Evolutionary conservation across 2,113 vertebrate species (phyloP).

Genomic region (Tapirus terrestris): DNA sequence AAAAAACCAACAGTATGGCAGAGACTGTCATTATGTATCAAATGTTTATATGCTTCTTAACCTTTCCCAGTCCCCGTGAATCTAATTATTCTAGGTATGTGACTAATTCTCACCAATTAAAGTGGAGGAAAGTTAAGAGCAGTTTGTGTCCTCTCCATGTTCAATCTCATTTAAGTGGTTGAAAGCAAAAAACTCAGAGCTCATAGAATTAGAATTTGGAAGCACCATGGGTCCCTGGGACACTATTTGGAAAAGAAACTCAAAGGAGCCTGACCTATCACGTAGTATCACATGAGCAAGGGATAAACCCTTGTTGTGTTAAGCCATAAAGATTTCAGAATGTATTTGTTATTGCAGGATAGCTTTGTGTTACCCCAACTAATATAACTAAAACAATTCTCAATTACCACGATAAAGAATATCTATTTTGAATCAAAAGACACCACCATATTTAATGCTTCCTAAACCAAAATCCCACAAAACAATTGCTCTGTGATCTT

Average conservation of each 20-base stretch:
- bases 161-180: not conserved
- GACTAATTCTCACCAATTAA: constrained; percentile 3
- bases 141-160: not conserved
- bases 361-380: not conserved
- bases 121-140: constrained; percentile 11
- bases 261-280: not conserved
- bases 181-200: not conserved
- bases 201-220: not conserved
- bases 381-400: not conserved
- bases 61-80: not conserved
- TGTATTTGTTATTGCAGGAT: not conserved
- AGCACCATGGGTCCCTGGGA: not conserved
- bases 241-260: constrained; percentile 2
- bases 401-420: not conserved
- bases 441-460: constrained; percentile 9
- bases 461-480: not conserved
- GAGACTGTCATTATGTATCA: not conserved
- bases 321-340: not conserved
- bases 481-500: not conserved
- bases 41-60: not conserved
- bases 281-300: not conserved
- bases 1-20: not conserved
- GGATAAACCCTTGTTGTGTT: not conserved
- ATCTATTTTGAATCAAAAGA: constrained; percentile 39
- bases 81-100: not conserved